Conservation (phyloP, 2,113 vertebrate genomes). For the Strix aluco region DNA sequence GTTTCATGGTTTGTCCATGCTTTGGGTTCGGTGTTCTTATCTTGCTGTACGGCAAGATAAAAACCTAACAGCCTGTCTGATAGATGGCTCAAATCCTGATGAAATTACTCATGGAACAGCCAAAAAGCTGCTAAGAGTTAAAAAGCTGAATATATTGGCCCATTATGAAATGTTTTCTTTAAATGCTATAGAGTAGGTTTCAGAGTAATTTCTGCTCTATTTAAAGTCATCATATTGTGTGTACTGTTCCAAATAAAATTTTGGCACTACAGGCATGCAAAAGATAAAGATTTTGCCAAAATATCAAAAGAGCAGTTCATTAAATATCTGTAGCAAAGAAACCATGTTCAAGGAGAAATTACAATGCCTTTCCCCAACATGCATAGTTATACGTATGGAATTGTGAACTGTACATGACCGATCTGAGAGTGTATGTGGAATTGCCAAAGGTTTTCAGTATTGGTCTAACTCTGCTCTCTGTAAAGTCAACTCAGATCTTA, state of each 20-base stretch:
- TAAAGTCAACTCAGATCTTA: conserved; percentile 18
- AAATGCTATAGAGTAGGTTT: not conserved
- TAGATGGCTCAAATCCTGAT: not conserved
- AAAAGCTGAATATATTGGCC: not conserved
- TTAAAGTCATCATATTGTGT: not conserved
- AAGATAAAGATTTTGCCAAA: not conserved
- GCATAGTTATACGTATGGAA: not conserved
- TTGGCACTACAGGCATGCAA: not conserved
- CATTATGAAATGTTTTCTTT: not conserved
- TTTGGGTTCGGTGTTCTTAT: not conserved
- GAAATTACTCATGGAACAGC: not conserved
- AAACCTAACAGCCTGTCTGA: not conserved
- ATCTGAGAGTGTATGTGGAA: not conserved
- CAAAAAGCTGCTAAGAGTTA: not conserved
- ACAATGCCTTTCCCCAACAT: not conserved
- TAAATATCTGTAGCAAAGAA: not conserved
- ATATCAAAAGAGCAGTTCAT: not conserved
- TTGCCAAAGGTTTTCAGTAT: not conserved
- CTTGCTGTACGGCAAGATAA: not conserved
- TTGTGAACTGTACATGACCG: accelerated
- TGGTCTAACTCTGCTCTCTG: not conserved
- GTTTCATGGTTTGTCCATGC: not conserved
- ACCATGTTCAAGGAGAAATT: not conserved
- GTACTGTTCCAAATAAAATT: not conserved
- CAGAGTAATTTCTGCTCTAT: not conserved